These are phyloP conservation scores for Malacosoma neustria DNA, from an alignment of 2,888 invertebrate genomes.

Conservation along the genomic window DNA sequence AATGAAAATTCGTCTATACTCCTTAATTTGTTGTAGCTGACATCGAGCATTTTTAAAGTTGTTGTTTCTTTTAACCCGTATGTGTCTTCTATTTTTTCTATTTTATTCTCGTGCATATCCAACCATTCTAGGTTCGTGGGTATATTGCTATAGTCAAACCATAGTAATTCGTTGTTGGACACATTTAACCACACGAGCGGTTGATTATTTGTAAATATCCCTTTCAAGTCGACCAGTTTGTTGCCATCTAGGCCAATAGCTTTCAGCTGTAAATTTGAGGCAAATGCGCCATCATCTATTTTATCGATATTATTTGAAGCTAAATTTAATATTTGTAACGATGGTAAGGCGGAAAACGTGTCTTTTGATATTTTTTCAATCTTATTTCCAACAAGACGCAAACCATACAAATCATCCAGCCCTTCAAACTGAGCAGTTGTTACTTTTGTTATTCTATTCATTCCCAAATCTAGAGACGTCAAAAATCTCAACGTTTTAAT, in stretches of 20 bases:
- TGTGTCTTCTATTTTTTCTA: slow-evolving; percentile 83
- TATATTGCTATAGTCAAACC: slow-evolving; percentile 88
- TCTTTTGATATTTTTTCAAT: slow-evolving; percentile 84
- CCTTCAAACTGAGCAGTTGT: slow-evolving; percentile 83
- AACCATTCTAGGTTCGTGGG: slow-evolving; percentile 85
- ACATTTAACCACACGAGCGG: slow-evolving; percentile 87
- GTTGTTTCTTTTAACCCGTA: slow-evolving; percentile 79
- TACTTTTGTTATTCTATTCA: slow-evolving; percentile 84
- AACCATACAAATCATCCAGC: slow-evolving; percentile 81
- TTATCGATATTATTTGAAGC: slow-evolving; percentile 85
- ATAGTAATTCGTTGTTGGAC: slow-evolving; percentile 83
- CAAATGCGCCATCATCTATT: slow-evolving; percentile 86
- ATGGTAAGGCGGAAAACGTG: slow-evolving; percentile 81
- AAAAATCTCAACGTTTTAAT: slow-evolving; percentile 80
- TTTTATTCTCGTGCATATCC: slow-evolving; percentile 87
- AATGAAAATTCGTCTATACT: slow-evolving; percentile 80
- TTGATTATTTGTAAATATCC: slow-evolving; percentile 83
- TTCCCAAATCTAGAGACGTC: slow-evolving; percentile 86
- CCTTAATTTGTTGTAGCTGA: slow-evolving; percentile 81
- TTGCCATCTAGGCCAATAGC: slow-evolving; percentile 87
- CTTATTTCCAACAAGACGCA: slow-evolving; percentile 87
- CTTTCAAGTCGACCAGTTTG: slow-evolving; percentile 84
- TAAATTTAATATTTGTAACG: slow-evolving; percentile 85
- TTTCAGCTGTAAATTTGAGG: slow-evolving; percentile 81
- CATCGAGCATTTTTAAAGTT: slow-evolving; percentile 84